These are phyloP conservation scores for Lasaia peninsularis DNA, from an alignment of 1,140 invertebrate species.

Conservation along the genomic window DNA sequence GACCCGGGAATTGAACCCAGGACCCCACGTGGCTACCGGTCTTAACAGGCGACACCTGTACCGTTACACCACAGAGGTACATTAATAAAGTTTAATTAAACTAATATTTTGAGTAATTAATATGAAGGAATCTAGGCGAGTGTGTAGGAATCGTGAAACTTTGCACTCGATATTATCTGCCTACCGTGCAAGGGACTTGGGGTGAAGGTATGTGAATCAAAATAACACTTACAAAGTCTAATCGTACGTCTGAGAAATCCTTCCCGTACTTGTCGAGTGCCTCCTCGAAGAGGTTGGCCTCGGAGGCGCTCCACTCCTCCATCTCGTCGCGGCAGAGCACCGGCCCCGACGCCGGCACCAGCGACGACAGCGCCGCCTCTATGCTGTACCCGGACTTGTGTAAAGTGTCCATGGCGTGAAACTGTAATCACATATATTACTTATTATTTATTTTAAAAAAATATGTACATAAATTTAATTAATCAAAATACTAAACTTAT, in stretches of 20 bases:
- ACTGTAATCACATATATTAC: slow-evolving; percentile 76
- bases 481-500: too few relatives aligned
- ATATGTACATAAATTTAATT: too few relatives aligned
- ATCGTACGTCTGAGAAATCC: slow-evolving; percentile 98
- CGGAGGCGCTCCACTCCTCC: slow-evolving; percentile 99
- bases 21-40: too few relatives aligned
- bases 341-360: slow-evolving; percentile 96
- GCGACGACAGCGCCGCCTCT: slow-evolving; percentile 92
- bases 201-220: too few relatives aligned
- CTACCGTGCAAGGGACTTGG: too few relatives aligned
- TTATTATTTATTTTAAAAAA: too few relatives aligned
- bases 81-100: too few relatives aligned
- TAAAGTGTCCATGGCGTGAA: slow-evolving; percentile 98
- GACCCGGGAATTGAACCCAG: too few relatives aligned
- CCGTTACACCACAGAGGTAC: too few relatives aligned
- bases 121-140: too few relatives aligned
- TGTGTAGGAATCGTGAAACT: not conserved
- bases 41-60: too few relatives aligned
- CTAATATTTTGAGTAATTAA: too few relatives aligned
- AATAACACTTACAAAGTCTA: slow-evolving; percentile 98
- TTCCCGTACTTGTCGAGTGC: slow-evolving; percentile 99
- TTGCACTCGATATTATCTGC: not conserved
- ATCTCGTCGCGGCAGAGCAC: slow-evolving; percentile 99
- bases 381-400: slow-evolving; percentile 96
- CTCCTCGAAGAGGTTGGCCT: slow-evolving; percentile 99